These are phyloP conservation scores for Copsychus sechellarum DNA, from an alignment of 2,113 vertebrate species.

Conservation along the genomic window DNA sequence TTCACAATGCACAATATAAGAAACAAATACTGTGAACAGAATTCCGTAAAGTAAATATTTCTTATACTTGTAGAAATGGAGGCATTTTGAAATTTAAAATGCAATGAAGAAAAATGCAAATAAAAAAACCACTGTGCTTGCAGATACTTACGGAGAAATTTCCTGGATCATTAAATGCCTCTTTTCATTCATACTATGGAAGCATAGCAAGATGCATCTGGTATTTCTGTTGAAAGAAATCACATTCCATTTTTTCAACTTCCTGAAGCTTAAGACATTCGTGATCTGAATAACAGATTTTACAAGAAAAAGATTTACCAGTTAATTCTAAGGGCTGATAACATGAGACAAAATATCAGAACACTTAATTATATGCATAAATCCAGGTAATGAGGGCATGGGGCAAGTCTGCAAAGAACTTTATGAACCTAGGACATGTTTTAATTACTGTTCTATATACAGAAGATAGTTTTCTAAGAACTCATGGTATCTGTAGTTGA, in stretches of 20 bases:
- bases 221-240: conserved; percentile 29
- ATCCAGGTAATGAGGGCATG: background rate
- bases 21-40: background rate
- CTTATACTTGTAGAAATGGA: background rate
- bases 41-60: background rate
- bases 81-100: conserved; percentile 10
- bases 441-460: background rate
- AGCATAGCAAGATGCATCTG: conserved; percentile 18
- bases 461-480: background rate
- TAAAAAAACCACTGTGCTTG: background rate
- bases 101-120: background rate
- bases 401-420: background rate
- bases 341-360: background rate
- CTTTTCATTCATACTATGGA: conserved; percentile 7
- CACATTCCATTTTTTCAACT: background rate
- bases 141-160: conserved; percentile 13
- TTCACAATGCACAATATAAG: background rate
- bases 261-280: conserved; percentile 17
- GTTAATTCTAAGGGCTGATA: background rate
- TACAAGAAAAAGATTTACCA: background rate
- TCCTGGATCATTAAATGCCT: conserved; percentile 13
- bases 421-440: background rate
- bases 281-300: background rate
- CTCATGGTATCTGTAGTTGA: background rate
- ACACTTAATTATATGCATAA: background rate